phyloP scores from a whole-genome alignment of 1,140 invertebrate genomes.

The Pseudomyrmex concolor region DNA sequence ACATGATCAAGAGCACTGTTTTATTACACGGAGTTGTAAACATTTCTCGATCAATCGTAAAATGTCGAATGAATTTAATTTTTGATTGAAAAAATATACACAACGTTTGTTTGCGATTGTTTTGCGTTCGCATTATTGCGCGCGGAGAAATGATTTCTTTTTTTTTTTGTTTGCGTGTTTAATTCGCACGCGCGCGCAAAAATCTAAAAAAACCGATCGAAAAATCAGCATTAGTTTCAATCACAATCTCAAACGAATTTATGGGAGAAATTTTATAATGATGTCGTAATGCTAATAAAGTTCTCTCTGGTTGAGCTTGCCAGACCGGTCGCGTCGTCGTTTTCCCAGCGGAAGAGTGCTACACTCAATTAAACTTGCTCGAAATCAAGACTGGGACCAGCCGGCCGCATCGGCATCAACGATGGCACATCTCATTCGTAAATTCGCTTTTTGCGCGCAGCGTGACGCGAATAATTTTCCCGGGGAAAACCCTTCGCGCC shows the following conservation, averaged over 20 bases:
- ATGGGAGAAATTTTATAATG: constrained; percentile 24
- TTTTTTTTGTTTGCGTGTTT: too few relatives aligned
- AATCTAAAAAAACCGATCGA: neutral
- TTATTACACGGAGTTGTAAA: neutral
- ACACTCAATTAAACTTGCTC: constrained; percentile 83
- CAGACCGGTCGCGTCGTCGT: constrained; percentile 66
- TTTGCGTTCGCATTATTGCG: neutral
- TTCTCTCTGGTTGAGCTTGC: constrained; percentile 57
- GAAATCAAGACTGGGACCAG: constrained; percentile 79
- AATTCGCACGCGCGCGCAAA: too few relatives aligned
- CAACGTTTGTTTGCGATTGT: too few relatives aligned
- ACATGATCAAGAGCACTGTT: neutral
- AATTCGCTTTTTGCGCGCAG: constrained; percentile 75
- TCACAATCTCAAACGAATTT: constrained; percentile 2
- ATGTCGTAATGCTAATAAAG: constrained; percentile 56
- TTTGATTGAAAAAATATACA: constrained; percentile 8
- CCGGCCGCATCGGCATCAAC: constrained; percentile 69
- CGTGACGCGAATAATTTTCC: constrained; percentile 79
- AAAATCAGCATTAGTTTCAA: constrained; percentile 12
- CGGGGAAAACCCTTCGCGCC: constrained; percentile 52
- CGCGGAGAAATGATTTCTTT: neutral
- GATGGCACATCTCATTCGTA: constrained; percentile 77
- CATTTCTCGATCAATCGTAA: neutral
- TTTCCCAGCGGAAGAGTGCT: constrained; percentile 73
- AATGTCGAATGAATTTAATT: constrained; percentile 2